Evolutionary conservation across 1,140 invertebrate genomes (phyloP), one percentile per base, ranked within the genome.

Genomic region (Drosophila melanogaster): DNA sequence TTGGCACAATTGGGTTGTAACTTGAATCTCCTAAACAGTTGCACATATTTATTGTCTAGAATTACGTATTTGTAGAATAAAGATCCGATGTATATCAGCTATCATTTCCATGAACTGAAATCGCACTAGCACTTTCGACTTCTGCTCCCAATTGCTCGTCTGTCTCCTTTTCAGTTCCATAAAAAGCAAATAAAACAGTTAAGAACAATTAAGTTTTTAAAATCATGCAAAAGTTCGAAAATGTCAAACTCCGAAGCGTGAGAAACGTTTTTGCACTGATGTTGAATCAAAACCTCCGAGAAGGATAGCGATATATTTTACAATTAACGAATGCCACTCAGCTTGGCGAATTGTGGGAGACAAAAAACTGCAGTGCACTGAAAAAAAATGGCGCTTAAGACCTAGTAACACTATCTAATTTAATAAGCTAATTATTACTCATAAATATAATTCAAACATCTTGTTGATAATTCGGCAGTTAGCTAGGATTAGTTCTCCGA

Each of bases 201-300:
- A 89, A 89, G 54, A 90, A 78, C 84, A 91, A 89, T 91, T 91
- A 91, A 91, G 75, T 81, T 85, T 91, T 81, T 69, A 72, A 91
- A 91, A 91, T 91, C 90, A 91, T 91, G 90, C 90, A 91, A 91
- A 91, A 86, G 90, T 91, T 91, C 90, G 90, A 89, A 85, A 78
- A 90, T 89, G 90, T 91, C 90, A 91, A 85, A 91, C 81, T 87
- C 77, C 80, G 60, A 73, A 91, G 90, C 90, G 90, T 91, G 90
- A 91, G 90, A 91, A 91, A 85, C 74, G 79, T 87, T 84, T 89
- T 72, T 80, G 80, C 73, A 84, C 60, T 87, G 76, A 83, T 64
- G 71, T 47, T 84, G 84, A 89, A 89, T 89, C 84, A 89, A 89
- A 89, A 89, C 77, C 61, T 46, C 47, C 69, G 67, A 57, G 61